Evolutionary conservation across 2,888 invertebrate species (phyloP).

Genomic region (Patella depressa): DNA sequence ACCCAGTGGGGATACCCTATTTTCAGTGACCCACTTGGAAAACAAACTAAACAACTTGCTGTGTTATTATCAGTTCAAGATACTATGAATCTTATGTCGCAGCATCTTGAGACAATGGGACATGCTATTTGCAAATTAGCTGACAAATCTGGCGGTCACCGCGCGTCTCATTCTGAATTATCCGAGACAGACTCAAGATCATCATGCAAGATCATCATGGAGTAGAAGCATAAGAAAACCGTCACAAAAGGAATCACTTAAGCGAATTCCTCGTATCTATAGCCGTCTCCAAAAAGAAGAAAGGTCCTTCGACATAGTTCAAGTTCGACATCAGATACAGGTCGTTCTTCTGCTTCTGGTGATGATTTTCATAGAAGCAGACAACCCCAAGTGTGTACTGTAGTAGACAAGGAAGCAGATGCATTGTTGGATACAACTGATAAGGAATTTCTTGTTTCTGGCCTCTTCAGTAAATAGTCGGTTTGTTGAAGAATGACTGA

Average conservation of each 20-base stretch:
- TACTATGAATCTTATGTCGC: not conserved
- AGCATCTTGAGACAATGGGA: not conserved
- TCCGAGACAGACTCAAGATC: not conserved
- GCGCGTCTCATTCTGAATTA: not conserved
- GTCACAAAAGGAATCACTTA: not conserved
- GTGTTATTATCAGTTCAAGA: not conserved
- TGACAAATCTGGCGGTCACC: not conserved
- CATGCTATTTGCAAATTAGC: not conserved
- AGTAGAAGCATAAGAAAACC: not conserved
- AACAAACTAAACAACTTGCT: too few relatives aligned
- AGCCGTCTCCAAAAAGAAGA: too few relatives aligned
- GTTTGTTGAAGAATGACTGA: not conserved
- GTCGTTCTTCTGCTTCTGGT: too few relatives aligned
- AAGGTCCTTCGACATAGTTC: too few relatives aligned
- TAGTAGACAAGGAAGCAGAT: too few relatives aligned
- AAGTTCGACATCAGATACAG: too few relatives aligned
- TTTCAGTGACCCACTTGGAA: too few relatives aligned
- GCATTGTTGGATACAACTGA: too few relatives aligned
- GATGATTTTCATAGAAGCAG: not conserved
- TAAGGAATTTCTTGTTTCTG: too few relatives aligned
- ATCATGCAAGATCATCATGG: not conserved
- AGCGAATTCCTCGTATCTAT: not conserved
- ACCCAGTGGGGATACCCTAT: too few relatives aligned
- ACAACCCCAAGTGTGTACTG: not conserved
- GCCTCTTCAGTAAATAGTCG: not conserved